Evolutionary conservation across 2,797 vertebrate genomes (phyloP), one percentile per base, ranked within the genome.

Genomic region (Acanthurus leucopareius): DNA sequence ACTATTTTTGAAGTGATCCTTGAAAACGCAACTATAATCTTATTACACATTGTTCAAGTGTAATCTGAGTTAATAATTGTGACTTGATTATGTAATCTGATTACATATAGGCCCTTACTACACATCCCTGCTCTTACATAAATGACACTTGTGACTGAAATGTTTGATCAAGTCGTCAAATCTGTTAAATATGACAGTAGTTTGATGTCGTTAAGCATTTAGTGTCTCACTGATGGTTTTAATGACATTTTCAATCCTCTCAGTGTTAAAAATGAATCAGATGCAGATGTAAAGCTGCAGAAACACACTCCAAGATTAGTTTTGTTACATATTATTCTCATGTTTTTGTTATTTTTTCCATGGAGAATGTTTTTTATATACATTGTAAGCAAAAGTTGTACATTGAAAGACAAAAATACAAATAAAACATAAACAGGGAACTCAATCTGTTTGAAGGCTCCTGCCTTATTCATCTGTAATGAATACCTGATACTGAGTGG

Each of bases 341-440:
- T 74, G 51, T 88, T 52, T 78, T 87, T 88, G 32, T 35, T 25
- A 28, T 73, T 82, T 88, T 79, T 75, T 59, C 32, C 48, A 17
- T 47, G 76, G 67, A 79, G 73, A 87, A 75, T 80, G 62, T 77
- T 86, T 85, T 83, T 83, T 82, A 74, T 76, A 76, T 61, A 65
- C 66, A 10, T 70, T 81, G 80, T 85, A 89, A 82, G 84, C 72
- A 86, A 77, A 90, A 45, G 51, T 77, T 91, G 81, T 87, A 83
- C 78, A 69, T 89, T 86, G 69, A 81, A 38, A 45, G 66, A 83
- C 35, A 7, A 53, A 84, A 90, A 81, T 79, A 65, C 51, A 89
- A 93, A 91, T 92, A 87, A 92, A 93, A 84, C 47, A 19, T 51
- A 44, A 90, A 86, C 52, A 67, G 62, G 66, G 47, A 85, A 67